A percentile compares a stretch with the other conserved stretches of the same genome.
These are phyloP conservation scores for Aphis gossypii DNA, from an alignment of 1,140 invertebrate species.

Conservation along the genomic window DNA sequence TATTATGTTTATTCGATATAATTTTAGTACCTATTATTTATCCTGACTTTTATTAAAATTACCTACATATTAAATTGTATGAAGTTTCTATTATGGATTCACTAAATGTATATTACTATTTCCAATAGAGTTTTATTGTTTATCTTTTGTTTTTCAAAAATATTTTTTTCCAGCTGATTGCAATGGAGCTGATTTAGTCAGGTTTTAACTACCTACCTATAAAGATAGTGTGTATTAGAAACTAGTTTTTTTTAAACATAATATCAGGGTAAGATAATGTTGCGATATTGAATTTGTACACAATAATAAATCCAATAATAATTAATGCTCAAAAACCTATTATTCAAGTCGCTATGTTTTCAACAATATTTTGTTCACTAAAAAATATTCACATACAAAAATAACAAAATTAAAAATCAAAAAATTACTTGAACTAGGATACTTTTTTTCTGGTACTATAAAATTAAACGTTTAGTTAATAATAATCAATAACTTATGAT, in stretches of 20 bases:
- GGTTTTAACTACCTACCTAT: not conserved
- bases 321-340: not conserved
- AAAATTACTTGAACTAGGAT: not conserved
- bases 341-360: not conserved
- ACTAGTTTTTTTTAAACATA: not conserved
- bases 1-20: not conserved
- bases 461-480: not conserved
- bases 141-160: not conserved
- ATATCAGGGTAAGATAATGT: not conserved
- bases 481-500: not conserved
- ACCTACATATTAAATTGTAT: not conserved
- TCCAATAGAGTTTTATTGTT: not conserved
- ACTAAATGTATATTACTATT: not conserved
- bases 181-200: too few species aligned
- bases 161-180: not conserved
- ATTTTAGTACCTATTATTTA: not conserved
- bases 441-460: not conserved
- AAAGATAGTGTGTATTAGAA: not conserved
- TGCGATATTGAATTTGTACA: not conserved
- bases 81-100: not conserved
- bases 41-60: not conserved
- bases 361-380: not conserved
- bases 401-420: not conserved
- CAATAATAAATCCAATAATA: not conserved
- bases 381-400: not conserved